Conservation (phyloP, 1,140 invertebrate species). For the Drosophila arawakana region DNA sequence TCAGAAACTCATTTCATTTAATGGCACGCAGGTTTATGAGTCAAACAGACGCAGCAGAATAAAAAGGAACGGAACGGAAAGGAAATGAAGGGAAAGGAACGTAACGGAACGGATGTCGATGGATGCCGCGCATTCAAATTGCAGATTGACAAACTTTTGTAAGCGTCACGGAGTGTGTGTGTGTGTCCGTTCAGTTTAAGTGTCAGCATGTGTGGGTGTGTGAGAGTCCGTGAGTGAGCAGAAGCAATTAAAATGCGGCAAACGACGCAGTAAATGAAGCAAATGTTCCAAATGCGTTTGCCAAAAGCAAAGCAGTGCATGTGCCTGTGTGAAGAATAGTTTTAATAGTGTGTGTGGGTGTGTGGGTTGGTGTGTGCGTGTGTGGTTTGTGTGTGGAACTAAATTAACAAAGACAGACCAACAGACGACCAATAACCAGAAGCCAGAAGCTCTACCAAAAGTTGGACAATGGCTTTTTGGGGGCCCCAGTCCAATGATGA, state of each 20-base stretch:
- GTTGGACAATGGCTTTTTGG: slow-evolving; percentile 62
- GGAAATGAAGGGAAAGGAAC: slow-evolving; percentile 45
- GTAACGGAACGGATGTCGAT: slow-evolving; percentile 58
- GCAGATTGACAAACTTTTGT: slow-evolving; percentile 77
- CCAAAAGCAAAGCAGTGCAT: slow-evolving; percentile 57
- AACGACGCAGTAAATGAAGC: slow-evolving; percentile 82
- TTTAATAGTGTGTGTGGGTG: slow-evolving; percentile 22
- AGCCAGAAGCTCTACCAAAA: slow-evolving; percentile 61
- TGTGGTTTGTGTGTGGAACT: slow-evolving; percentile 63
- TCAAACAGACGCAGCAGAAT: slow-evolving; percentile 58
- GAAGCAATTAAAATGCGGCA: slow-evolving; percentile 83
- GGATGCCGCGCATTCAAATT: slow-evolving; percentile 79
- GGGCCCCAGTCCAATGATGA: slow-evolving; percentile 6
- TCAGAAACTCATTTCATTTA: slow-evolving; percentile 81
- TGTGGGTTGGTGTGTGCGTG: slow-evolving; percentile 27
- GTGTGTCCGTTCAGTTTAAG: slow-evolving; percentile 25
- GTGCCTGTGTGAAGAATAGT: not conserved
- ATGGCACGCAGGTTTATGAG: slow-evolving; percentile 78
- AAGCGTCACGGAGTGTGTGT: slow-evolving; percentile 12
- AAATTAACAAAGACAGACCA: slow-evolving; percentile 73
- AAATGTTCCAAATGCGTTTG: slow-evolving; percentile 79
- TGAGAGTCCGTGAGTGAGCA: slow-evolving; percentile 56
- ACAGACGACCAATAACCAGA: slow-evolving; percentile 77
- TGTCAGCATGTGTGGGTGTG: slow-evolving; percentile 16
- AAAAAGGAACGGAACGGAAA: slow-evolving; percentile 49